Evolutionary conservation across 2,888 invertebrate genomes (phyloP), one percentile per base, ranked within the genome.

Genomic region (Pristionchus entomophagus): DNA sequence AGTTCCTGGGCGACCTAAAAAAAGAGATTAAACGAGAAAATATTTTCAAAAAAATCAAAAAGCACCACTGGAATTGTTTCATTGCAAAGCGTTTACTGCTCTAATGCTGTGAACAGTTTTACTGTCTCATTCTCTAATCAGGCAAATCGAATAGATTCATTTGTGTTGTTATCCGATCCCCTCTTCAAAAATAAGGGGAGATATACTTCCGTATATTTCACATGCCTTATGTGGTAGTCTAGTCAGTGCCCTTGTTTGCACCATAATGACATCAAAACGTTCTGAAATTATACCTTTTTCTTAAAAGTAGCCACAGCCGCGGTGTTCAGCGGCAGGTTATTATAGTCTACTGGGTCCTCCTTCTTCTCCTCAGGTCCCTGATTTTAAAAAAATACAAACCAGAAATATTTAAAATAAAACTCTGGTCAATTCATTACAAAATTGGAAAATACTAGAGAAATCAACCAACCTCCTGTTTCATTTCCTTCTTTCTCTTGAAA

Each of bases 241-340:
- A 22, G n/a, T 22, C 53, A 53, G 8, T 17, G 10, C 53, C 53
- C 22, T 22, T 56, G 53, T 8, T 26, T 29, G 10, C 26, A 29
- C 29, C 10, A 14, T 45, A 45, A 45, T 10, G 26, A 10, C 59
- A 59, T n/a, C 59, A 29, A 35, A 35, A 69, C 2, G 8, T 17
- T n/a, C n/a, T n/a, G n/a, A n/a, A 62, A 32, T 32, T 62, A 32
- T 22, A 73, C 73, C 78, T 78, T 78, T 45, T 82, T 82, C 82
- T 82, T 82, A 41, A 82, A 82, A 29, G 51, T 59, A 12, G 56
- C 41, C 26, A 82, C 82, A 10, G 82, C 59, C 14, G 82, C 82
- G 0, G 82, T 82, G 82, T 82, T 26, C 41, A 82, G 49, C 0
- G 78, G 51, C 12, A 78, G 78, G 22, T 78, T 53, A 51, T 53